Conservation (phyloP, 2,888 invertebrate genomes). For the Deroplatys truncata region DNA sequence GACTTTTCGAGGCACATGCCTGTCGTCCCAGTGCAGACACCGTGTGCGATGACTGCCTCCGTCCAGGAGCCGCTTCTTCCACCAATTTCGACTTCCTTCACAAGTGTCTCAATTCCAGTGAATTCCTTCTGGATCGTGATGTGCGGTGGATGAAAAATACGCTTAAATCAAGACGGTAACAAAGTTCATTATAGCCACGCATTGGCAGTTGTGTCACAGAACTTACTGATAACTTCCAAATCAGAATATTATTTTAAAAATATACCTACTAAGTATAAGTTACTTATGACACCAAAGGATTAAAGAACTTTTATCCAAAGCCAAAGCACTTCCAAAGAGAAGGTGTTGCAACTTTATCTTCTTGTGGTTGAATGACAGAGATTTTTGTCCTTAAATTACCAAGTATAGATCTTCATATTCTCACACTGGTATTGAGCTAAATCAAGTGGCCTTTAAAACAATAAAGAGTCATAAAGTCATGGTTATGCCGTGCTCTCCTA, state of each 20-base stretch:
- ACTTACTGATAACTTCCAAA: neutral
- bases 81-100: slow-evolving; percentile 37
- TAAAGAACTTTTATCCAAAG: no score
- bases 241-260: neutral
- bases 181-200: neutral
- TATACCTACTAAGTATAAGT: neutral
- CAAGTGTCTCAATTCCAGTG: slow-evolving; percentile 17
- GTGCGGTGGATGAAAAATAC: neutral
- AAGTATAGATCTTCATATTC: no score
- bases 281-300: neutral
- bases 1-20: slow-evolving; percentile 45
- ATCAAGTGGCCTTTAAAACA: no score
- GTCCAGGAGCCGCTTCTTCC: slow-evolving; percentile 37
- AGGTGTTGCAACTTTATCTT: no score
- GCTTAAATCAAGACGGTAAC: neutral
- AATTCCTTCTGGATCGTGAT: neutral
- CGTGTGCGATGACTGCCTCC: slow-evolving; percentile 45
- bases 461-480: no score
- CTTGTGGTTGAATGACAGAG: no score
- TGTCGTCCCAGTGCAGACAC: slow-evolving; percentile 43
- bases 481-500: no score
- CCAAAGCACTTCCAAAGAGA: no score
- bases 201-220: neutral
- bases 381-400: no score
- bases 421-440: no score